phyloP scores from a whole-genome alignment of 1,140 invertebrate genomes.

The Pseudomyrmex flavicornis region DNA sequence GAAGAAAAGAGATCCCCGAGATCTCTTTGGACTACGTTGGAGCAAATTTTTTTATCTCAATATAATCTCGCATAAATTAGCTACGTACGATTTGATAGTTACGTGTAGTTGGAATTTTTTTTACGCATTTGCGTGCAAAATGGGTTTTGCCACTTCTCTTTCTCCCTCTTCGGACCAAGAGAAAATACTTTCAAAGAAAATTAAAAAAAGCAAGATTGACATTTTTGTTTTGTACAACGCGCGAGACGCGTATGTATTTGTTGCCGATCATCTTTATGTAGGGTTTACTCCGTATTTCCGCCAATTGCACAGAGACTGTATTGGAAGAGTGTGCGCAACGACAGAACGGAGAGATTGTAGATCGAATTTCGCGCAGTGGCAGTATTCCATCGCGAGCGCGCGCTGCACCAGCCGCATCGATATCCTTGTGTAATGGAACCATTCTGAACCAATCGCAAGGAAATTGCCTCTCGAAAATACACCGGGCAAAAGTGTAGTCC shows the following conservation, averaged over 20 bases:
- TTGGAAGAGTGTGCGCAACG: constrained; percentile 22
- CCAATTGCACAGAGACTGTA: constrained; percentile 47
- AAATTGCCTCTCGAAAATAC: constrained; percentile 51
- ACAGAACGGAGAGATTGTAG: constrained; percentile 47
- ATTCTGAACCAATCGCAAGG: constrained; percentile 60
- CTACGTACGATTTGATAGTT: no score
- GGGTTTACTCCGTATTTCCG: constrained; percentile 15
- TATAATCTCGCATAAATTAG: background rate
- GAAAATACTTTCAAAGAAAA: background rate
- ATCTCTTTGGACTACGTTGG: background rate
- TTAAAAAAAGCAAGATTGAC: background rate
- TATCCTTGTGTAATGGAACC: constrained; percentile 64
- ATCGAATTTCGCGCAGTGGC: constrained; percentile 56
- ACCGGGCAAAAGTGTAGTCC: constrained; percentile 54
- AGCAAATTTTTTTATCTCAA: constrained; percentile 6
- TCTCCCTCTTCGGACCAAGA: background rate
- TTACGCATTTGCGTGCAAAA: no score
- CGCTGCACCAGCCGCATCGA: constrained; percentile 50
- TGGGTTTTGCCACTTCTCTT: no score
- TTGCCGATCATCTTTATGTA: constrained; percentile 13
- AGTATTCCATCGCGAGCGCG: constrained; percentile 62
- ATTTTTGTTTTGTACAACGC: background rate
- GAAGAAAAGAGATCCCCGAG: background rate
- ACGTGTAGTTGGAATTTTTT: no score
- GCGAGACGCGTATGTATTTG: background rate